These are phyloP conservation scores for Numenius phaeopus DNA, from an alignment of 2,797 vertebrate genomes.

Conservation along the genomic window DNA sequence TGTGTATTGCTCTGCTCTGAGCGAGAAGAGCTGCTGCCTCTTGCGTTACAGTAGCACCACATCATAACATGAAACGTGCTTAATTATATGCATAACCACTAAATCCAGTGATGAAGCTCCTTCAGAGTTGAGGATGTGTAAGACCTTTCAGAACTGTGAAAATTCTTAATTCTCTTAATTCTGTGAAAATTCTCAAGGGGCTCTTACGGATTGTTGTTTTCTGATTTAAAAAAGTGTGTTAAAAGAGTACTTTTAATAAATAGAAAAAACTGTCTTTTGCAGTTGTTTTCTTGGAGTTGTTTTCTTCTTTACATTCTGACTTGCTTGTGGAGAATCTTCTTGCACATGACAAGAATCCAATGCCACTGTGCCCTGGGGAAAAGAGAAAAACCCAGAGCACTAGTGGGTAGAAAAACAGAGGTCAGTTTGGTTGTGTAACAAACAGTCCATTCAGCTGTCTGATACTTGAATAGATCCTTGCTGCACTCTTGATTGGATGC, in stretches of 20 bases:
- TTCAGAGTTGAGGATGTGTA: not conserved
- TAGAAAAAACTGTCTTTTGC: not conserved
- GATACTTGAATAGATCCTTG: not conserved
- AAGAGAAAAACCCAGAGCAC: not conserved
- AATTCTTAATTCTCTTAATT: not conserved
- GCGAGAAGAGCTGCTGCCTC: not conserved
- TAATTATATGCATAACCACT: not conserved
- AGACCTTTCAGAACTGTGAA: not conserved
- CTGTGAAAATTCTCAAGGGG: not conserved
- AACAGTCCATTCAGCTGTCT: not conserved
- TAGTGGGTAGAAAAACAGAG: not conserved
- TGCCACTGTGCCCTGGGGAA: not conserved
- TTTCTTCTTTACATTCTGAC: not conserved
- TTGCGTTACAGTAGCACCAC: not conserved
- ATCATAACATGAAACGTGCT: not conserved
- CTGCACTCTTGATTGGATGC: not conserved
- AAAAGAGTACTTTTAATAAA: not conserved
- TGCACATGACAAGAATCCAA: not conserved
- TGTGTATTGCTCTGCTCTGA: not conserved
- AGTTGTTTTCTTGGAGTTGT: not conserved
- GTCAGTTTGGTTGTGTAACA: not conserved
- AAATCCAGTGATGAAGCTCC: not conserved
- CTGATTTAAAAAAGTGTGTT: not conserved
- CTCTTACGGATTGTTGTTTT: not conserved
- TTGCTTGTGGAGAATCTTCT: not conserved